Percentiles rank a stretch among this genome's conserved stretches.
Evolutionary conservation across 2,888 invertebrate genomes (phyloP).

Genomic region (Stegana nigrithorax): DNA sequence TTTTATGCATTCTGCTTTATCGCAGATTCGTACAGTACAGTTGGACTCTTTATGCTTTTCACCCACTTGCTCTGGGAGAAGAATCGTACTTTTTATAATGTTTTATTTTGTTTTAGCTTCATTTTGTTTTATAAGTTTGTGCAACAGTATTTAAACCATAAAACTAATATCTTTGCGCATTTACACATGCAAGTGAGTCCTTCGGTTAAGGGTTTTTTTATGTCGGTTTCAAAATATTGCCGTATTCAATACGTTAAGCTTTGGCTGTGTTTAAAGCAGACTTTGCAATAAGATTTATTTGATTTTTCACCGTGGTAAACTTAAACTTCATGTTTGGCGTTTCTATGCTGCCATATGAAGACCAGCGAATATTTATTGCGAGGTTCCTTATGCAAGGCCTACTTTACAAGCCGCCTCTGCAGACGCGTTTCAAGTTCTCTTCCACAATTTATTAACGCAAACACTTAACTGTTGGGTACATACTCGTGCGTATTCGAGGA

Average conservation of each 20-base stretch:
- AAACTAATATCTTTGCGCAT: constrained; percentile 18
- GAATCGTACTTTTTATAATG: neutral
- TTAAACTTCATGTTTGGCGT: too few relatives aligned
- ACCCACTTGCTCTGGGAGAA: too few relatives aligned
- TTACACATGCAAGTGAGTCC: constrained; percentile 10
- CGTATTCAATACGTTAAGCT: too few relatives aligned
- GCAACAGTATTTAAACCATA: constrained; percentile 24
- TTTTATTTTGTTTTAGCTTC: neutral
- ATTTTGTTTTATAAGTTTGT: neutral
- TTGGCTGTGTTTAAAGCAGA: neutral
- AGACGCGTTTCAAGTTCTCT: neutral
- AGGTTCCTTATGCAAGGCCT: too few relatives aligned
- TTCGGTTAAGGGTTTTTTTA: too few relatives aligned
- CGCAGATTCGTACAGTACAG: too few relatives aligned
- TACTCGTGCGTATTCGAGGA: neutral
- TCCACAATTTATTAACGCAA: constrained; percentile 13
- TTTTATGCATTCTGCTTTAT: neutral
- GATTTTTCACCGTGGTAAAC: neutral
- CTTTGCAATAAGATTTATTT: constrained; percentile 18
- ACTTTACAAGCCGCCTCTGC: neutral
- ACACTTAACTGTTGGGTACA: neutral
- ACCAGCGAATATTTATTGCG: too few relatives aligned
- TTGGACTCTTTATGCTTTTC: too few relatives aligned
- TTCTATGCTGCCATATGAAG: too few relatives aligned
- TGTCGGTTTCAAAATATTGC: too few relatives aligned